Percentiles rank a stretch among this genome's conserved stretches.
These are phyloP conservation scores for Melolontha melolontha DNA, from an alignment of 2,888 invertebrate genomes.

Conservation along the genomic window DNA sequence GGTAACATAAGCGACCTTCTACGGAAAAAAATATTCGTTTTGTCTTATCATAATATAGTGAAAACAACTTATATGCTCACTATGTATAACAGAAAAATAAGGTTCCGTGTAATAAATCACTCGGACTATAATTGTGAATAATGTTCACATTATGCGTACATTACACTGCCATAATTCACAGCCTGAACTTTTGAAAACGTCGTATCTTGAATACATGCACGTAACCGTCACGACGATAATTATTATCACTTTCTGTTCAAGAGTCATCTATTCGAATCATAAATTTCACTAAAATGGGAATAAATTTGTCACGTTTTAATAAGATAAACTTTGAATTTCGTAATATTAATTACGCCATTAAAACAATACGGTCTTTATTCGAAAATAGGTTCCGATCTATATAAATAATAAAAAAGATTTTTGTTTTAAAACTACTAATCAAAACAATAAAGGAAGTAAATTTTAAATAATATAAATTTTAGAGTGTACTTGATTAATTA, in stretches of 20 bases:
- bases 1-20: no score
- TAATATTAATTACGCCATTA: conserved; percentile 19
- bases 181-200: conserved; percentile 8
- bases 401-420: background rate
- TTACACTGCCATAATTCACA: conserved; percentile 18
- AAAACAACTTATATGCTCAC: no score
- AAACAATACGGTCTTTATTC: no score
- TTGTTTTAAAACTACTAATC: conserved; percentile 1
- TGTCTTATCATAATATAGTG: no score
- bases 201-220: background rate
- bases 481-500: conserved; percentile 7
- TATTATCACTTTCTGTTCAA: conserved; percentile 25
- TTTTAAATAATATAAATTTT: conserved; percentile 8
- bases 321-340: conserved; percentile 23
- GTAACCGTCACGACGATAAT: conserved; percentile 5
- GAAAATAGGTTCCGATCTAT: background rate
- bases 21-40: no score
- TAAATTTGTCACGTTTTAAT: conserved; percentile 38
- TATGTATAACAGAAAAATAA: no score
- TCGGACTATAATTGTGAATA: background rate
- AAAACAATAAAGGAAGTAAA: conserved; percentile 1
- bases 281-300: conserved; percentile 30
- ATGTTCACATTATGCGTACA: conserved; percentile 14
- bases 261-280: conserved; percentile 13
- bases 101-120: no score